Base-by-base conservation (phyloP, 1,140 invertebrate species). In the Mamestra configurata region DNA sequence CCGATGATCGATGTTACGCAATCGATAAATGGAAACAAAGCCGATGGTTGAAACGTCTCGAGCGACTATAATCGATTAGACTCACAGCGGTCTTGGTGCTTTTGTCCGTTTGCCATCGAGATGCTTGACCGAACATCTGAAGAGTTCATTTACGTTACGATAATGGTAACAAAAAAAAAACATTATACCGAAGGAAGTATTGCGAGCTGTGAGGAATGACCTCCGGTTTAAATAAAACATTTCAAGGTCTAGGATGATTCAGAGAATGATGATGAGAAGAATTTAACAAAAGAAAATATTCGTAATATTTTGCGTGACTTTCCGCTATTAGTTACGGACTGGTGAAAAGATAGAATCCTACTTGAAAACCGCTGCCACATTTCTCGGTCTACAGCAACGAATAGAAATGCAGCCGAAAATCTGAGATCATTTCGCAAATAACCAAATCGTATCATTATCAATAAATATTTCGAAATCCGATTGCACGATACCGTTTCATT, bases 21-120 rank as follows among this genome's bases (percentile, higher is more conserved):
- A 89, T 87, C 81, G 85, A 86, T 88, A 85, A 86, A 88, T 88
- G 78, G 84, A 86, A 85, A 77, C 84, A 80, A 88, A 87, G 75
- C 46, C 84, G 70, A 76, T 75, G 72, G 66, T 70, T 77, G 57
- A 37, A 68, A 43, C 64, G 73, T 80, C 78, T 76, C 72, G 80
- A 81, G 76, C 84, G 83, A 64, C 77, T 68, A 83, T 83, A 87
- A 90, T 86, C 84, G 83, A 89, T 90, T 82, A 37, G 83, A 78
- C 64, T 37, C 82, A 68, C 75, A 37, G 75, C 57, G 72, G 59
- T 70, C 76, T 78, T 37, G 80, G 75, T 78, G 73, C 77, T 84
- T 89, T 86, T 88, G 80, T 76, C 75, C 64, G 77, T 76, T 72
- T 40, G 57, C 43, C 59, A 79, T 46, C 72, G 77, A 57, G 71